Percentiles rank a stretch among this genome's conserved stretches.
Conservation (phyloP, 1,140 invertebrate species). For the Conus betulinus region DNA sequence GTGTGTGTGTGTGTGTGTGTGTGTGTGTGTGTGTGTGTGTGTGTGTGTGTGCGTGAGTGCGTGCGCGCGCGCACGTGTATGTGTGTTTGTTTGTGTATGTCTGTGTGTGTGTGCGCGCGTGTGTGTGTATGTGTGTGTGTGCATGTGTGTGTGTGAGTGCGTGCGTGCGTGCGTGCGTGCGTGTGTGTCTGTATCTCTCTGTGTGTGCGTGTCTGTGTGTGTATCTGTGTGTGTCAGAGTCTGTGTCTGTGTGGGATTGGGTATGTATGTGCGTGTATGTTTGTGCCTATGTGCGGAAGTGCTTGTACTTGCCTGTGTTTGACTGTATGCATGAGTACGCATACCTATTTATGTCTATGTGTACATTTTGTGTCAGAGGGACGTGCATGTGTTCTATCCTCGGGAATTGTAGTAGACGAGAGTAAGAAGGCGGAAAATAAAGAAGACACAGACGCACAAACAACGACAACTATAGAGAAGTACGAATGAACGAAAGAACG, state of each 20-base stretch:
- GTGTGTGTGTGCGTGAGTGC: neutral
- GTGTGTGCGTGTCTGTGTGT: neutral
- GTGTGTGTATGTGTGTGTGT: conserved; percentile 18
- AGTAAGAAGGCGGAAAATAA: neutral
- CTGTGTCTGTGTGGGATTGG: neutral
- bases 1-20: neutral
- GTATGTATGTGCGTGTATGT: neutral
- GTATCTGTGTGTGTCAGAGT: neutral
- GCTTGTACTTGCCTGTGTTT: neutral
- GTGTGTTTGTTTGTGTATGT: too few relatives aligned
- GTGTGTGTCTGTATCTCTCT: neutral
- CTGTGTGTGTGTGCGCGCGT: neutral
- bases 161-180: neutral
- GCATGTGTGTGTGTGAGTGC: conserved; percentile 6
- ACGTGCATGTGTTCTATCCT: too few relatives aligned
- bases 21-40: conserved; percentile 4
- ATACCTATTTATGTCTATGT: too few relatives aligned
- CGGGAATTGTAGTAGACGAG: too few relatives aligned
- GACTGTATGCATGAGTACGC: too few relatives aligned
- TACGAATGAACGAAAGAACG: too few relatives aligned
- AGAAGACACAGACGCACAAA: neutral
- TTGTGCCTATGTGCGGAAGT: neutral
- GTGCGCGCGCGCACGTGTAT: neutral
- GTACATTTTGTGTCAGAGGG: too few relatives aligned
- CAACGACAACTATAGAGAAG: neutral